These are phyloP conservation scores for Blastobasis adustella DNA, from an alignment of 2,888 invertebrate genomes.

Conservation along the genomic window DNA sequence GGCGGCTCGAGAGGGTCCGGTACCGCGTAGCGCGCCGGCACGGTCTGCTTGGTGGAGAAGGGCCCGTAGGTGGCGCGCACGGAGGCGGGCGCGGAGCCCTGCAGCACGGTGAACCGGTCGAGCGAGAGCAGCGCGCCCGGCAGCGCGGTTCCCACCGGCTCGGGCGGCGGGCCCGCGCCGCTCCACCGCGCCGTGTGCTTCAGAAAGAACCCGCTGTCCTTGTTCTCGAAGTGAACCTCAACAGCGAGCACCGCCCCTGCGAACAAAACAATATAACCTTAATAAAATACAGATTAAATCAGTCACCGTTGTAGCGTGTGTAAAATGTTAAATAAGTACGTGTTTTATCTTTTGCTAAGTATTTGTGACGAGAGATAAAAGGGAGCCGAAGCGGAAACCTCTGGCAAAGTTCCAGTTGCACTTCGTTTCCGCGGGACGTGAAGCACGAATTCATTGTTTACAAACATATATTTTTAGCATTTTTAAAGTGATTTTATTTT, in stretches of 20 bases:
- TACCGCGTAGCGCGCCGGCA: conserved; percentile 91
- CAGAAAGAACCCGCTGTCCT: conserved; percentile 92
- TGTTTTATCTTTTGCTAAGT: conserved; percentile 43
- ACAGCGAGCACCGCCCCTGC: conserved; percentile 82
- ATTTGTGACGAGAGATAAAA: conserved; percentile 52
- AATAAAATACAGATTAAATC: conserved; percentile 29
- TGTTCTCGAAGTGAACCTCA: conserved; percentile 93
- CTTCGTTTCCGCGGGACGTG: conserved; percentile 38
- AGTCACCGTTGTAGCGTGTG: conserved; percentile 35
- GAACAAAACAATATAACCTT: conserved; percentile 43
- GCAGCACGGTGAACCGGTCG: conserved; percentile 93
- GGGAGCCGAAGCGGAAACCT: conserved; percentile 41
- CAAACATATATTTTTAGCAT: conserved; percentile 2
- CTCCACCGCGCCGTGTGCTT: conserved; percentile 87
- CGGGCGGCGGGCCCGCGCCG: conserved; percentile 65
- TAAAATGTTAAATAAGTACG: conserved; percentile 49
- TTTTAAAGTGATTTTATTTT: background rate
- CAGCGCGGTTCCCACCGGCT: conserved; percentile 61
- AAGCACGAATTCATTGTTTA: conserved; percentile 3
- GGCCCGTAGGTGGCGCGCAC: conserved; percentile 95
- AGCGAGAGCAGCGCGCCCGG: conserved; percentile 84
- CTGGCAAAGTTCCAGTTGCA: conserved; percentile 55
- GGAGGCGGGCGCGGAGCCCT: conserved; percentile 92
- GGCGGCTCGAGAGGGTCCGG: conserved; percentile 86
- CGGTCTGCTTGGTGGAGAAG: conserved; percentile 95